phyloP scores from a whole-genome alignment of 2,113 vertebrate species.

The Morone chrysops region DNA sequence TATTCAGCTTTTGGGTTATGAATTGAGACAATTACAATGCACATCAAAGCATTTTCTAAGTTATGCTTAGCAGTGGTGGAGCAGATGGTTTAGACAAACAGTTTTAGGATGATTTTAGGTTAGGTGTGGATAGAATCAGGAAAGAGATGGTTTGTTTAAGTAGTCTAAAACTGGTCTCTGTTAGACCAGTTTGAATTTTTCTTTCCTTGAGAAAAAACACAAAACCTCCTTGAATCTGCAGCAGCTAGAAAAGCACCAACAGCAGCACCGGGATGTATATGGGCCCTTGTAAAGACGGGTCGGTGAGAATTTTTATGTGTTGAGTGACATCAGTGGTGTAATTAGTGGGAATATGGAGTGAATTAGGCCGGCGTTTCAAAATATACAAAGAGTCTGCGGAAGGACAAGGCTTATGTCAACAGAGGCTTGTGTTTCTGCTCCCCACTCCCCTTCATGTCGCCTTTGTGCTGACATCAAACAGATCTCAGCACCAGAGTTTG shows the following conservation, averaged over 20 bases:
- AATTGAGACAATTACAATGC: not conserved
- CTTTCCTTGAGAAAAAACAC: not conserved
- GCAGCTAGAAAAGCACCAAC: not conserved
- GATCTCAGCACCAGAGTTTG: constrained; percentile 41
- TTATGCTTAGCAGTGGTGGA: not conserved
- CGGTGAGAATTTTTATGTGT: constrained; percentile 23
- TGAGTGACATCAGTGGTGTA: constrained; percentile 67
- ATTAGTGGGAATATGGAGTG: constrained; percentile 62
- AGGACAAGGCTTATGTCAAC: constrained; percentile 65
- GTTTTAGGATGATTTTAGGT: constrained; percentile 13
- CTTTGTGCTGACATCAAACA: constrained; percentile 70
- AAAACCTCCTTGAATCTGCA: not conserved
- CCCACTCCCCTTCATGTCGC: constrained; percentile 43
- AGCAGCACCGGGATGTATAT: not conserved
- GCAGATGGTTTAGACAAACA: not conserved
- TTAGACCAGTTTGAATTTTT: not conserved
- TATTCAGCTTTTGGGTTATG: not conserved
- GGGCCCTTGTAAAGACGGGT: constrained; percentile 17
- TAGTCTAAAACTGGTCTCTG: not conserved
- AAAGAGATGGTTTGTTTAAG: too few relatives aligned
- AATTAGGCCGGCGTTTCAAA: constrained; percentile 68
- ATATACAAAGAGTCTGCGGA: constrained; percentile 70
- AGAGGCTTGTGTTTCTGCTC: constrained; percentile 70
- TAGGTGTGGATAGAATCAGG: not conserved
- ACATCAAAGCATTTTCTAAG: not conserved